These are phyloP conservation scores for Oncorhynchus masou DNA, from an alignment of 2,113 vertebrate species.

Conservation along the genomic window DNA sequence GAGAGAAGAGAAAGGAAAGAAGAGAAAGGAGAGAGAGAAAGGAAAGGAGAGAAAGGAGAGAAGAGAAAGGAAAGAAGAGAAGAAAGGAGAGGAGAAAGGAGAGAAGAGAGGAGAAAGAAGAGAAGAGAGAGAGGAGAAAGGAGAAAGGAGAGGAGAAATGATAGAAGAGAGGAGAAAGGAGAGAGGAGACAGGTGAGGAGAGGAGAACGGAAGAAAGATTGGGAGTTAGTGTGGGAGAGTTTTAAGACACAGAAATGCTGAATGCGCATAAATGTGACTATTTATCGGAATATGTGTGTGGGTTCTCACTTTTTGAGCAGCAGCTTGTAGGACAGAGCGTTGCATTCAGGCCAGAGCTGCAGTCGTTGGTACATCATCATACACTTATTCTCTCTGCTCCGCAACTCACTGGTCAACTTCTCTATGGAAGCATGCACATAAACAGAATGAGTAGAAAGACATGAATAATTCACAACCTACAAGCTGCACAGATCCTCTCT, in stretches of 20 bases:
- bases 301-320: constrained; percentile 91
- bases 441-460: not conserved
- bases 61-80: too few species aligned
- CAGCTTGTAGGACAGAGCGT: constrained; percentile 86
- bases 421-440: constrained; percentile 73
- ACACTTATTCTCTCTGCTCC: constrained; percentile 95
- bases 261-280: not conserved
- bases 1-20: not conserved
- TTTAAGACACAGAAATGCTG: too few species aligned
- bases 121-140: too few species aligned
- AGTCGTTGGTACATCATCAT: constrained; percentile 94
- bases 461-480: too few species aligned
- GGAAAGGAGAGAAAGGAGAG: too few species aligned
- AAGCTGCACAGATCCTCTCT: too few species aligned
- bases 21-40: not conserved
- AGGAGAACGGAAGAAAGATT: too few species aligned
- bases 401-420: constrained; percentile 96
- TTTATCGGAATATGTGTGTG: not conserved
- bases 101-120: too few species aligned
- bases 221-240: too few species aligned
- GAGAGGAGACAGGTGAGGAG: not conserved
- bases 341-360: constrained; percentile 91
- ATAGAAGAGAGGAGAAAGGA: too few species aligned
- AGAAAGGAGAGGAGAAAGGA: too few species aligned
- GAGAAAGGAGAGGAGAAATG: not conserved